phyloP scores from a whole-genome alignment of 2,113 vertebrate genomes.

The Glareola pratincola region DNA sequence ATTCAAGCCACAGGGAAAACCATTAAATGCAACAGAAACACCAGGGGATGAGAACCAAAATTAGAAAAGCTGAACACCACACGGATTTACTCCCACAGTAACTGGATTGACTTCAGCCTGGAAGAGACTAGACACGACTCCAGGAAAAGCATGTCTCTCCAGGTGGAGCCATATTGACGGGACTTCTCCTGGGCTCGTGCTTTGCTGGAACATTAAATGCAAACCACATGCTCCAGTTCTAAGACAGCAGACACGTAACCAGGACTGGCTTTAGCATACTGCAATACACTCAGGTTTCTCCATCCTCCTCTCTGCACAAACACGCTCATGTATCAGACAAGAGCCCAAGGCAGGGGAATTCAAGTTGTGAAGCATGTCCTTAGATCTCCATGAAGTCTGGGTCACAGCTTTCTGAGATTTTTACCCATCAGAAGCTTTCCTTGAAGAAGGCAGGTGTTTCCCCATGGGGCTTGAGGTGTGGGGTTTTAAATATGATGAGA shows the following conservation, averaged over 20 bases:
- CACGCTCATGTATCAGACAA: rapidly evolving
- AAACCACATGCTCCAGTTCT: not conserved
- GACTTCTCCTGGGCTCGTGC: not conserved
- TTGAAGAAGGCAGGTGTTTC: not conserved
- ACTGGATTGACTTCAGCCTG: not conserved
- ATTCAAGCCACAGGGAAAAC: constrained; percentile 40
- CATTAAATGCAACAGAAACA: constrained; percentile 3
- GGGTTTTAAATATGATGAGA: not conserved
- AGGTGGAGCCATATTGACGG: not conserved
- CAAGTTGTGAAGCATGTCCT: not conserved
- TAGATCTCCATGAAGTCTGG: not conserved
- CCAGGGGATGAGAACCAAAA: not conserved
- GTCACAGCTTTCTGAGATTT: not conserved
- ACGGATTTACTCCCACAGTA: not conserved
- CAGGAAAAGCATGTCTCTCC: not conserved
- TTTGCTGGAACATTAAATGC: not conserved
- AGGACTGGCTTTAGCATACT: not conserved
- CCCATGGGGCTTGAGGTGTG: not conserved
- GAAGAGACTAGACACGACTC: not conserved
- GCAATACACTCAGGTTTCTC: not conserved
- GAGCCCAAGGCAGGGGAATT: not conserved
- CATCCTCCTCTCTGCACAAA: not conserved
- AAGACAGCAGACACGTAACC: not conserved
- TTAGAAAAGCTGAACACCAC: not conserved
- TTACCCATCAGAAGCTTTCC: not conserved